Evolutionary conservation across 2,113 vertebrate species (phyloP).

Genomic region (Empidonax traillii): DNA sequence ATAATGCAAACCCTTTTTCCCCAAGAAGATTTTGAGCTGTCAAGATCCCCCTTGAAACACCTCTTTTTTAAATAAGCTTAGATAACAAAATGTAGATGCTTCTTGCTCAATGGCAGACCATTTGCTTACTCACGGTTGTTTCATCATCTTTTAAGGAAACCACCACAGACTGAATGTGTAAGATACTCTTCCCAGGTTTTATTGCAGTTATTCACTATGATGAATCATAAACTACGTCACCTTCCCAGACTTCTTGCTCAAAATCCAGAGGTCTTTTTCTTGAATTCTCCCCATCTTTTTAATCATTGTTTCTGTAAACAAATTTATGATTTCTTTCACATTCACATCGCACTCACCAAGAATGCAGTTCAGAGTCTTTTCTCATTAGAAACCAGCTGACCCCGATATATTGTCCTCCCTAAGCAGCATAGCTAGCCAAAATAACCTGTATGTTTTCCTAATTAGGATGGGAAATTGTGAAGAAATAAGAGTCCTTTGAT

Average conservation of each 20-base stretch:
- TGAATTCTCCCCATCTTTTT: neutral
- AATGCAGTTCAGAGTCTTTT: neutral
- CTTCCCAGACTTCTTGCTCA: neutral
- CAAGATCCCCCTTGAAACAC: neutral
- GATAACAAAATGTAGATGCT: neutral
- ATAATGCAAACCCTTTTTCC: neutral
- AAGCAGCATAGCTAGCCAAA: neutral
- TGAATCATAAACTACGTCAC: neutral
- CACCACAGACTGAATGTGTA: neutral
- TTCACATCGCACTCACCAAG: neutral
- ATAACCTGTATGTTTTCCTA: neutral
- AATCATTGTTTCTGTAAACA: neutral
- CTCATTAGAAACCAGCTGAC: neutral
- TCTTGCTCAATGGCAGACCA: neutral
- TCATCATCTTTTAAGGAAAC: conserved; percentile 20
- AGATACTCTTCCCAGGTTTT: neutral
- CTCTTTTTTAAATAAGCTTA: neutral
- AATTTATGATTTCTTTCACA: neutral
- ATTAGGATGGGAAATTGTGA: neutral
- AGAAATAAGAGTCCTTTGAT: neutral
- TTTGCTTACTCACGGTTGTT: neutral
- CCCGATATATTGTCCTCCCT: neutral
- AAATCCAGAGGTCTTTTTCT: neutral
- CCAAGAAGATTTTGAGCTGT: neutral
- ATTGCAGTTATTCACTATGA: neutral